Percentiles rank a stretch among this genome's conserved stretches.
These are phyloP conservation scores for Atherinosoma microstoma DNA, from an alignment of 2,797 vertebrate genomes.

Conservation along the genomic window DNA sequence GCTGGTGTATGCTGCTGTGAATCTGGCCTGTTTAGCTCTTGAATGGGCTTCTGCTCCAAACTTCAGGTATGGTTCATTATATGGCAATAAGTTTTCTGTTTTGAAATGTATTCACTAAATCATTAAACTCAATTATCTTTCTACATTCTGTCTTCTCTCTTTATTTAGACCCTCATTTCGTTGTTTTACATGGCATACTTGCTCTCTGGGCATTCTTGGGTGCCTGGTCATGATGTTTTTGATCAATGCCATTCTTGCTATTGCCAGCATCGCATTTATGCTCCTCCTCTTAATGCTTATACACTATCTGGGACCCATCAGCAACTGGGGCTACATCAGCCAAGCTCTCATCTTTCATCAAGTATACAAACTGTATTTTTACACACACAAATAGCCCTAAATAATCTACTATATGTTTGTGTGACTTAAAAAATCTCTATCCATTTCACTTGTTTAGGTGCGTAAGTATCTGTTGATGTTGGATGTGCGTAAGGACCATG, in stretches of 20 bases:
- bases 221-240: slow-evolving; percentile 89
- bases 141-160: background rate
- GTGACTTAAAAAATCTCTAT: background rate
- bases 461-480: slow-evolving; percentile 85
- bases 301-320: slow-evolving; percentile 84
- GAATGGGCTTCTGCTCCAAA: slow-evolving; percentile 90
- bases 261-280: slow-evolving; percentile 86
- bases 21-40: slow-evolving; percentile 87
- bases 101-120: background rate
- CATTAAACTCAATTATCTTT: background rate
- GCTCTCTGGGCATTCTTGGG: slow-evolving; percentile 84
- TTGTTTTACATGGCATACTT: slow-evolving; percentile 88
- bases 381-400: background rate
- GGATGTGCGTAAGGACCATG: slow-evolving; percentile 86
- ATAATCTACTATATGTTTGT: background rate
- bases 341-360: slow-evolving; percentile 90
- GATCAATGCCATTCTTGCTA: slow-evolving; percentile 85
- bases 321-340: slow-evolving; percentile 89
- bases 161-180: slow-evolving; percentile 81
- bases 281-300: slow-evolving; percentile 85
- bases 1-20: slow-evolving; percentile 87
- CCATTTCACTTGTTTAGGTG: slow-evolving; percentile 64
- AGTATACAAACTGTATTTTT: slow-evolving; percentile 60
- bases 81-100: background rate
- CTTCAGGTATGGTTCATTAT: slow-evolving; percentile 78